Evolutionary conservation across 2,888 invertebrate species (phyloP), one percentile per base, ranked within the genome.

Genomic region (Callosobruchus maculatus): DNA sequence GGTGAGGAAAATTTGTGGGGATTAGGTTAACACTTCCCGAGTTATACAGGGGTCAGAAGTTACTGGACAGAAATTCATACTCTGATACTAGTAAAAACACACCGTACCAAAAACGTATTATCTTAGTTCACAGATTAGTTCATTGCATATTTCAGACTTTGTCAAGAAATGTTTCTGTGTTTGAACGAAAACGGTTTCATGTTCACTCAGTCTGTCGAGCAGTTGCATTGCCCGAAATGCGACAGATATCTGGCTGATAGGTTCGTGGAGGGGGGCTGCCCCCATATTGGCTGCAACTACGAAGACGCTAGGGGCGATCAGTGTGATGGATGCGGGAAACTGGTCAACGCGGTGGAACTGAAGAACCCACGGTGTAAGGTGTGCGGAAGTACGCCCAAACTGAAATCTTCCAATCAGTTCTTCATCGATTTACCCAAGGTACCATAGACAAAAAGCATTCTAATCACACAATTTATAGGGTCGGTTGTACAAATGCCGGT

Each of bases 261-360:
- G 72, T 99, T 98, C 88, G 99, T 99, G 0, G 97, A 98, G 87
- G 99, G 99, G 22, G 95, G 91, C 0, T 99, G 99, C 86, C 99
- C 98, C 0, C 91, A 93, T 86, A 88, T 90, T 0, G 92, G 95
- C 70, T 99, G 99, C 84, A 90, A 90, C 2, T 99, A 95, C 87
- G 95, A 95, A 80, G 95, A 95, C 85, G 99, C 99, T 0, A 91
- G 99, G 68, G 99, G 99, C 0, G 99, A 99, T 88, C 99, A 99
- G 87, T 99, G 99, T 86, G 99, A 99, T 87, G 94, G 94, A 79
- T 99, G 99, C 84, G 97, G 98, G 0, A 97, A 97, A 85, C 90
- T 99, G 13, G 94, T 99, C 73, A 99, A 98, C 86, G 97, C 99
- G 0, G 90, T 92, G 0, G 98, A 99, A 75, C 88, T 99, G 30